Percentiles rank a stretch among this genome's conserved stretches.
phyloP scores from a whole-genome alignment of 2,888 invertebrate species.

The Polydrusus tereticollis region DNA sequence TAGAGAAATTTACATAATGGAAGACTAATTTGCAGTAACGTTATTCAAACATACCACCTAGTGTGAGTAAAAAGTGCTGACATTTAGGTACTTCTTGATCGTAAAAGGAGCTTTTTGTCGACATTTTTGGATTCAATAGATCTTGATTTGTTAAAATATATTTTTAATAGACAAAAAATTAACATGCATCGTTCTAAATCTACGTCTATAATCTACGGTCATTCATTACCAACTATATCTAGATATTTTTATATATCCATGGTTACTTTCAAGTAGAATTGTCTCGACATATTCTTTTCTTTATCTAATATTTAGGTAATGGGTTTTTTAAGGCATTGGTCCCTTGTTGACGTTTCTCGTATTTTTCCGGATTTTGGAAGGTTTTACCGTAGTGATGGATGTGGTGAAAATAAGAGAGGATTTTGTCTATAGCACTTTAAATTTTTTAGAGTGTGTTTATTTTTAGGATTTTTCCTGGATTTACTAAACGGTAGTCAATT shows the following conservation, averaged over 20 bases:
- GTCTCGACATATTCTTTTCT: conserved; percentile 14
- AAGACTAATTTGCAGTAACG: too few species aligned
- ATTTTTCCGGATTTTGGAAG: conserved; percentile 32
- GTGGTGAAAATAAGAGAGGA: conserved; percentile 27
- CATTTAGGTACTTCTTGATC: too few species aligned
- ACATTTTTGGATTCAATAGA: neutral
- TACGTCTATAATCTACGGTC: too few species aligned
- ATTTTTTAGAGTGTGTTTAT: conserved; percentile 11
- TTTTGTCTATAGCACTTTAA: conserved; percentile 23
- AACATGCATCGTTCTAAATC: neutral
- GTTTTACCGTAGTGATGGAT: conserved; percentile 20
- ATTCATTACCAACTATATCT: neutral
- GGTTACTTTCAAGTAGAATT: conserved; percentile 3
- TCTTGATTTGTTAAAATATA: too few species aligned
- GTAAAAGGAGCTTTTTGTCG: too few species aligned
- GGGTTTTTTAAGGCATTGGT: conserved; percentile 34
- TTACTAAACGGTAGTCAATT: too few species aligned
- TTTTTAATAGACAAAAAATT: neutral
- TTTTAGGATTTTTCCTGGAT: neutral
- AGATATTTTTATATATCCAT: neutral
- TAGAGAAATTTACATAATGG: too few species aligned
- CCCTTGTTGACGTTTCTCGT: conserved; percentile 34
- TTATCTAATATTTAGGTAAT: conserved; percentile 39
- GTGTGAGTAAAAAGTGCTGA: too few species aligned
- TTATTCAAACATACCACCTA: too few species aligned